Evolutionary conservation across 2,888 invertebrate genomes (phyloP).

Genomic region (Priocnemis perturbator): DNA sequence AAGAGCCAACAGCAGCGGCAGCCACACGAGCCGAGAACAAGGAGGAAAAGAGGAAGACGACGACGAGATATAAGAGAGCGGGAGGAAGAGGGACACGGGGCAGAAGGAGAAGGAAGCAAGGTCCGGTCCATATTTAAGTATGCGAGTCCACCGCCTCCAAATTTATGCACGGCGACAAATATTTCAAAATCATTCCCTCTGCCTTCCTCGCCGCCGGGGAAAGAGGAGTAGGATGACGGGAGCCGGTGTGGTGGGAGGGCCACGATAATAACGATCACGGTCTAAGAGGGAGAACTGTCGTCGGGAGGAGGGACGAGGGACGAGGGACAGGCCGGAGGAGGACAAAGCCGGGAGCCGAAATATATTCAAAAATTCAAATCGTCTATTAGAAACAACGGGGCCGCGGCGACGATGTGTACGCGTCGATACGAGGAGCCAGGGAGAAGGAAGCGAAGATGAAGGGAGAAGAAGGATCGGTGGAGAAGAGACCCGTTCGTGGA

Average conservation of each 20-base stretch:
- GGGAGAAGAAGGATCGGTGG: constrained; percentile 25
- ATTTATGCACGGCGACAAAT: constrained; percentile 73
- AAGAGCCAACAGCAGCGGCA: constrained; percentile 51
- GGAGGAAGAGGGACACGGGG: constrained; percentile 29
- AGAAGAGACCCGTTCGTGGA: constrained; percentile 56
- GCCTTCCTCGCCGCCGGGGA: constrained; percentile 14
- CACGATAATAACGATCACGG: constrained; percentile 53
- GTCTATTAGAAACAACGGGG: constrained; percentile 65
- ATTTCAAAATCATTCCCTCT: constrained; percentile 70
- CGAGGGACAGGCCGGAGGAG: constrained; percentile 20
- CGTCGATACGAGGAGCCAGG: constrained; percentile 46
- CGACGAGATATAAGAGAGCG: constrained; percentile 36
- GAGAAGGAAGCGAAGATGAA: constrained; percentile 38
- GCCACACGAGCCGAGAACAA: constrained; percentile 48
- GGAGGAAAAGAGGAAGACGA: constrained; percentile 27
- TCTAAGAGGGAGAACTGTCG: constrained; percentile 6
- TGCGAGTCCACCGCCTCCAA: constrained; percentile 68
- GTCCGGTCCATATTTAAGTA: constrained; percentile 71
- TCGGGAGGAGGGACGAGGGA: too few species aligned
- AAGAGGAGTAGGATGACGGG: constrained; percentile 34
- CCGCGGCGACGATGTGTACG: constrained; percentile 54
- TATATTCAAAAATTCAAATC: constrained; percentile 71
- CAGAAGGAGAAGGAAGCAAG: constrained; percentile 38
- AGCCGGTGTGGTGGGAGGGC: constrained; percentile 39
- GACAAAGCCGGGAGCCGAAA: constrained; percentile 52